Percentiles rank a stretch among this genome's conserved stretches.
phyloP scores from a whole-genome alignment of 2,113 vertebrate genomes.

The Sinocyclocheilus rhinocerous region DNA sequence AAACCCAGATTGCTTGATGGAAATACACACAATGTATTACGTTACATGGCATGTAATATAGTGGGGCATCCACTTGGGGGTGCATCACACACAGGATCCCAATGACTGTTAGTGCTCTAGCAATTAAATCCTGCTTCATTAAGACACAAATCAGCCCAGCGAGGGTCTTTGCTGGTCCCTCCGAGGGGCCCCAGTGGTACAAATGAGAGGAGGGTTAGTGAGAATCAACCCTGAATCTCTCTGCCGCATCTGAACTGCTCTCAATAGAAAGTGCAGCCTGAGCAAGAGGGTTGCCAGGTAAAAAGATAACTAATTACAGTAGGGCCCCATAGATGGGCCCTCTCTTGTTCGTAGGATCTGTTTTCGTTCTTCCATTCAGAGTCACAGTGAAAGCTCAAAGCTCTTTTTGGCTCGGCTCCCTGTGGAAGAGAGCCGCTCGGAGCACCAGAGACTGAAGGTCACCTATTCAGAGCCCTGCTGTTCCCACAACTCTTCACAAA shows the following conservation, averaged over 20 bases:
- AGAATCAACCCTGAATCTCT: background rate
- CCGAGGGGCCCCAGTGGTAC: slow-evolving; percentile 10
- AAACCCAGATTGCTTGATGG: background rate
- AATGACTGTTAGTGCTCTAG: slow-evolving; percentile 36
- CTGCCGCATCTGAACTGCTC: slow-evolving; percentile 13
- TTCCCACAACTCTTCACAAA: slow-evolving; percentile 72
- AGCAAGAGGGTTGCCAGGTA: slow-evolving; percentile 48
- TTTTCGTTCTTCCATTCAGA: slow-evolving; percentile 45
- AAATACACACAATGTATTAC: background rate
- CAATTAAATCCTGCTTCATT: slow-evolving; percentile 63
- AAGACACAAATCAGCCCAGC: slow-evolving; percentile 59
- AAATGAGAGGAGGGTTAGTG: slow-evolving; percentile 33
- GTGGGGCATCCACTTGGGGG: slow-evolving; percentile 32
- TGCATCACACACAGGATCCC: background rate
- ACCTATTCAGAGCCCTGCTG: slow-evolving; percentile 69
- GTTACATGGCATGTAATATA: background rate
- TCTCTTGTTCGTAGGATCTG: slow-evolving; percentile 26
- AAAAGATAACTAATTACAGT: slow-evolving; percentile 63
- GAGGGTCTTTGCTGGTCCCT: slow-evolving; percentile 36
- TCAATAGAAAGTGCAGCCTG: slow-evolving; percentile 48
- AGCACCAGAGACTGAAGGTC: slow-evolving; percentile 51
- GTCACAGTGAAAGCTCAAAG: slow-evolving; percentile 55
- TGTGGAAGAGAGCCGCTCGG: slow-evolving; percentile 48
- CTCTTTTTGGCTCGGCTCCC: slow-evolving; percentile 65
- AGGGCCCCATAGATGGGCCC: slow-evolving; percentile 42